phyloP scores from a whole-genome alignment of 2,888 invertebrate genomes.

The Pristionchus maxplancki region DNA sequence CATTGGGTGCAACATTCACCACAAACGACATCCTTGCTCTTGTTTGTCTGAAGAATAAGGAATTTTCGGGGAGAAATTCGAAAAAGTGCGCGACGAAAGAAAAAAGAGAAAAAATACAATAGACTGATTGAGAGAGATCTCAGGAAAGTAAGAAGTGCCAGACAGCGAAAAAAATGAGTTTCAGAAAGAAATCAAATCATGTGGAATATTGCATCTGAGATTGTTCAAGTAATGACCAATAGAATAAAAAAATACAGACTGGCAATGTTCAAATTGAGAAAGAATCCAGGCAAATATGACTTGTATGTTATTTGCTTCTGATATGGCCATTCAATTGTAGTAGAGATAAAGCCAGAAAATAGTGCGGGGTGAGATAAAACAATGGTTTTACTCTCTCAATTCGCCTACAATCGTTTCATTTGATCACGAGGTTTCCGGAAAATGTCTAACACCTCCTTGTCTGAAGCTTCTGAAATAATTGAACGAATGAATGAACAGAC shows the following conservation, averaged over 20 bases:
- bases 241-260: not conserved
- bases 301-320: too few relatives aligned
- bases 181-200: not conserved
- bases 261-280: too few relatives aligned
- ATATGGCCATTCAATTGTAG: not conserved
- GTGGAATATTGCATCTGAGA: not conserved
- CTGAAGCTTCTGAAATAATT: not conserved
- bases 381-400: not conserved
- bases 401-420: not conserved
- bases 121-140: not conserved
- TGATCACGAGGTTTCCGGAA: not conserved
- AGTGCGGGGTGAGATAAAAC: not conserved
- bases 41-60: not conserved
- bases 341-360: not conserved
- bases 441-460: not conserved
- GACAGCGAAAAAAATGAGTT: not conserved
- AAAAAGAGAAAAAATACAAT: not conserved
- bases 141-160: too few relatives aligned
- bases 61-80: not conserved
- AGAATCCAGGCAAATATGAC: too few relatives aligned
- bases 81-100: not conserved
- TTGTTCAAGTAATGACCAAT: not conserved
- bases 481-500: not conserved
- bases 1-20: not conserved
- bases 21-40: not conserved